Evolutionary conservation across 2,888 invertebrate species (phyloP), one percentile per base, ranked within the genome.

Genomic region (Chorisops tibialis): DNA sequence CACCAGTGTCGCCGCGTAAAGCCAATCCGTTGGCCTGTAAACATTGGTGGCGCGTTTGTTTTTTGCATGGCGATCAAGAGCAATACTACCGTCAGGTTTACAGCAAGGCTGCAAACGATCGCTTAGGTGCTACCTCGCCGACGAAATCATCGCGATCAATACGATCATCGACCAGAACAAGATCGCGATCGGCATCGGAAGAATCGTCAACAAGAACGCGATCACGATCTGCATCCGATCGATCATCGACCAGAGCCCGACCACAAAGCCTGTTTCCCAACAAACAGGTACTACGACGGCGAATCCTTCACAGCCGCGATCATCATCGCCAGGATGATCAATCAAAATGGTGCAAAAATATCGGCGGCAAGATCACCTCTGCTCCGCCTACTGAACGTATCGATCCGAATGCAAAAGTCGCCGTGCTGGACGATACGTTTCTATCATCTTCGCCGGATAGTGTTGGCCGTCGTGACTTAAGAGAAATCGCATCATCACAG

Each of bases 11-110:
- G 71, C 76, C 78, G 72, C 77, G 77, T 70, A 78, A 87, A 38
- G 87, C 87, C 65, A 89, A 88, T 78, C 86, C 89, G 73, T 78
- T 89, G 66, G 89, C 89, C 86, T 89, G 89, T 80, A 88, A 88
- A 76, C 89, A 91, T 81, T 91, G 91, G 91, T 91, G 91, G 91
- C 89, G 89, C 78, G 91, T 91, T 65, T 91, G 91, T 73, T 91
- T 90, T 86, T 86, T 91, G 83, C 87, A 91, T 73, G 91, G 91
- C 52, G 90, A 91, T 77, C 91, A 91, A 73, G 88, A 90, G 73
- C 91, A 91, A 73, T 89, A 90, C 80, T 91, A 91, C 80, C 81
- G 90, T 70, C 89, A 91, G 73, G 81, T 91, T 64, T 91, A 91
- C 76, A 89, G 88, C 65, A 78, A 78, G 67, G 78, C 79, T 62